phyloP scores from a whole-genome alignment of 2,113 vertebrate species.

The Hemiscyllium ocellatum region DNA sequence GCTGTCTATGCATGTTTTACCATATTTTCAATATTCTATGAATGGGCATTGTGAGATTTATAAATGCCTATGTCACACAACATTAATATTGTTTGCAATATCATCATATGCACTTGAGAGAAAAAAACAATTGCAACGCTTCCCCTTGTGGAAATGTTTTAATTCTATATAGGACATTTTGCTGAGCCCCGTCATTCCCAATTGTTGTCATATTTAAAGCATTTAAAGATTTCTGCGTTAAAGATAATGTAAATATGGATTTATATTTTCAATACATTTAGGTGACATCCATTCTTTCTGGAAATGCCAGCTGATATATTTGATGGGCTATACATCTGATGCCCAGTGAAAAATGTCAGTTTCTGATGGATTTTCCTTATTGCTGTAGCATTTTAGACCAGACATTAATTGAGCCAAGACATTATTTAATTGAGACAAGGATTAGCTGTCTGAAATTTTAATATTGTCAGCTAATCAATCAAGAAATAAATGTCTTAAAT shows the following conservation, averaged over 20 bases:
- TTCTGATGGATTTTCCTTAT: background rate
- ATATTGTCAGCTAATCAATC: background rate
- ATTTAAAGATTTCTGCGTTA: background rate
- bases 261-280: background rate
- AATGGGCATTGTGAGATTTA: background rate
- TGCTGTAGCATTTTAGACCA: too few relatives aligned
- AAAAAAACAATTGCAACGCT: background rate
- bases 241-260: background rate
- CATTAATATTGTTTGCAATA: background rate
- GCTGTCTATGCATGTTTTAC: background rate
- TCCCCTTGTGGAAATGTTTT: background rate
- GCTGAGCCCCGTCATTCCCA: background rate
- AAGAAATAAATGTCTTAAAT: background rate
- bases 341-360: background rate
- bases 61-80: background rate
- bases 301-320: background rate
- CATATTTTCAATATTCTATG: background rate
- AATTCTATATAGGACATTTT: background rate
- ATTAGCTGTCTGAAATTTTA: background rate
- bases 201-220: background rate
- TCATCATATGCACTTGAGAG: background rate
- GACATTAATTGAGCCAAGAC: background rate
- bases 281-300: background rate
- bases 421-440: background rate
- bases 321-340: background rate